These are phyloP conservation scores for Leptopilina syphax DNA, from an alignment of 2,888 invertebrate genomes.

Conservation along the genomic window DNA sequence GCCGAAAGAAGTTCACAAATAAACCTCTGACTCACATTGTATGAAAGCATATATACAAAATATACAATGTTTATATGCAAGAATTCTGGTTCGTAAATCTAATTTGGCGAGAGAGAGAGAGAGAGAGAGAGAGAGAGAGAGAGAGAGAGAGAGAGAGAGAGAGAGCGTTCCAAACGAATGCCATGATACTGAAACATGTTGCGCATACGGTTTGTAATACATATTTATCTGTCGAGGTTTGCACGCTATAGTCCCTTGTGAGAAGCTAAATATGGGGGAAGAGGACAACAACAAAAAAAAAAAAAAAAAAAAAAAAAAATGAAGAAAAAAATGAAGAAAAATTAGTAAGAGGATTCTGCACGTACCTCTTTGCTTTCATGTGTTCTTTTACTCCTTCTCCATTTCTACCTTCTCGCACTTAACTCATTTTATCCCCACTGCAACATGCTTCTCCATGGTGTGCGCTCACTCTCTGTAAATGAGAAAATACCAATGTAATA, in stretches of 20 bases:
- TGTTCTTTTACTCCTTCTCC: slow-evolving; percentile 4
- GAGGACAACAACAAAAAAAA: neutral
- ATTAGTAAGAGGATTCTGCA: slow-evolving; percentile 20
- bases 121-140: no score
- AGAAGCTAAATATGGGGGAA: slow-evolving; percentile 2
- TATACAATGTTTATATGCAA: slow-evolving; percentile 34
- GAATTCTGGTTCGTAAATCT: slow-evolving; percentile 10
- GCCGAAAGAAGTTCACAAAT: slow-evolving; percentile 14
- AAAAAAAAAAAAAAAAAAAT: neutral
- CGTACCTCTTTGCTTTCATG: slow-evolving; percentile 6
- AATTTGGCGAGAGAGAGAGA: neutral
- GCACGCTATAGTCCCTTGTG: neutral
- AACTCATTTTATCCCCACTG: slow-evolving; percentile 21
- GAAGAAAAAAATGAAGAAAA: neutral
- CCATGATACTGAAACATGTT: slow-evolving; percentile 6
- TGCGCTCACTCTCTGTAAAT: neutral
- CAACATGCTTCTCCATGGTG: neutral
- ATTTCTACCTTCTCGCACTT: neutral
- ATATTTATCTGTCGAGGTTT: slow-evolving; percentile 24
- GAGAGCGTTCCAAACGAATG: neutral
- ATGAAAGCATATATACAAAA: slow-evolving; percentile 11
- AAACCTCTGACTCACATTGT: slow-evolving; percentile 35
- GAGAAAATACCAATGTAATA: slow-evolving; percentile 24
- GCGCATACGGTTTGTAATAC: slow-evolving; percentile 2
- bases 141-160: no score